Conservation (phyloP, 2,113 vertebrate species). For the zebrafish (Danio rerio) region DNA sequence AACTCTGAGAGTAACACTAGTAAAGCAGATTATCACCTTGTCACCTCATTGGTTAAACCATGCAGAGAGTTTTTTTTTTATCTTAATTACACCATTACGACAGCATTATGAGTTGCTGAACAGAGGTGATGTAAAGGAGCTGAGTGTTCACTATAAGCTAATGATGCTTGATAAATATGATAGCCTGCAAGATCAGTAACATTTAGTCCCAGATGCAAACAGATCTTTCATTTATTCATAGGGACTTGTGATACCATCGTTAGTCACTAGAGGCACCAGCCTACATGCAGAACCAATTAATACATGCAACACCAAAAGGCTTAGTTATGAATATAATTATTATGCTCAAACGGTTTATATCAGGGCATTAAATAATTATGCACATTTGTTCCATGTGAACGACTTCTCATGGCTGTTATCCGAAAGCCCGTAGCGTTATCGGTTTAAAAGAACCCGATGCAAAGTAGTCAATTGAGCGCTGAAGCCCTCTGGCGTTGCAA, state of each 20-base stretch:
- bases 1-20: neutral
- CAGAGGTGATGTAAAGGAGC: neutral
- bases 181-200: neutral
- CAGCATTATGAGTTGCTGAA: constrained; percentile 1
- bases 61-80: neutral
- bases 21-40: neutral
- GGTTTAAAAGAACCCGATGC: constrained; percentile 4
- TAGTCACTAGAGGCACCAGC: neutral
- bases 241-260: neutral
- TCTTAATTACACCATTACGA: neutral
- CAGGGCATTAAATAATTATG: neutral
- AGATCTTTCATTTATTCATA: no score
- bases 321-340: neutral
- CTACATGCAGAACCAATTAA: neutral
- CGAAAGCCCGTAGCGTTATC: neutral
- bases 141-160: neutral
- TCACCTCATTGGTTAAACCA: constrained; percentile 1
- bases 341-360: neutral
- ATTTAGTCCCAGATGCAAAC: neutral
- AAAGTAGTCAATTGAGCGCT: constrained; percentile 10
- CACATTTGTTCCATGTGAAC: constrained; percentile 11
- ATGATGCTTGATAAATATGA: neutral
- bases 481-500: constrained; percentile 15
- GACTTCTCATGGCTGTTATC: constrained; percentile 15
- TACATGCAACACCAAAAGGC: neutral